phyloP scores from a whole-genome alignment of 1,140 invertebrate species.

The Megathymus violae region DNA sequence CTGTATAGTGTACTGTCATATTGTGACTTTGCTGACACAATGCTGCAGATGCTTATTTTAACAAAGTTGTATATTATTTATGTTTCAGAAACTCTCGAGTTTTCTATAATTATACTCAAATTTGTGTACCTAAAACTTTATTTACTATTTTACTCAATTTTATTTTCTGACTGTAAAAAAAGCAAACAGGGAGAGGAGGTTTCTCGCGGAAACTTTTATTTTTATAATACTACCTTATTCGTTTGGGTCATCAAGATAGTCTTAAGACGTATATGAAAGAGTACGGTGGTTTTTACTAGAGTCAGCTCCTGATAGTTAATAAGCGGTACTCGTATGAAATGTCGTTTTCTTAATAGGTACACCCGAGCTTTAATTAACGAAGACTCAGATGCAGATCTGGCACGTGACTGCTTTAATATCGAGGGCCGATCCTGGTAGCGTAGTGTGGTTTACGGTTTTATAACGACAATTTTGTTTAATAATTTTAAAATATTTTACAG shows the following conservation, averaged over 20 bases:
- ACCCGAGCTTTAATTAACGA: constrained; percentile 51
- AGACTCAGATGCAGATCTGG: constrained; percentile 46
- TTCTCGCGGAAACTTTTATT: background rate
- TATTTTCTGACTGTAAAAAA: no score
- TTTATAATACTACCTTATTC: background rate
- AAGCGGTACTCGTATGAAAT: constrained; percentile 38
- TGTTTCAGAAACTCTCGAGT: no score
- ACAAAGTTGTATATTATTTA: no score
- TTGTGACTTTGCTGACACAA: no score
- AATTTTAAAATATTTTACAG: constrained; percentile 15
- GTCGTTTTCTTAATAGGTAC: constrained; percentile 42
- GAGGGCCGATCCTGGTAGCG: constrained; percentile 13
- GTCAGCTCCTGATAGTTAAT: constrained; percentile 21
- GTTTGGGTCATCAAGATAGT: background rate
- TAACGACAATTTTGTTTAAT: constrained; percentile 19
- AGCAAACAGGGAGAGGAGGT: no score
- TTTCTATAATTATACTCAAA: no score
- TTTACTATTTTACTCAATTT: no score
- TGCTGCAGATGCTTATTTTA: no score
- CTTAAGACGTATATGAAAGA: constrained; percentile 2
- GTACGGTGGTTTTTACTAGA: constrained; percentile 12
- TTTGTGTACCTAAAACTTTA: no score
- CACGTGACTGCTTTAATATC: constrained; percentile 46
- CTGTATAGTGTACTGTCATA: no score
- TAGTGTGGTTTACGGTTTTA: constrained; percentile 31